phyloP scores from a whole-genome alignment of 1,140 invertebrate species.

The Conus betulinus region DNA sequence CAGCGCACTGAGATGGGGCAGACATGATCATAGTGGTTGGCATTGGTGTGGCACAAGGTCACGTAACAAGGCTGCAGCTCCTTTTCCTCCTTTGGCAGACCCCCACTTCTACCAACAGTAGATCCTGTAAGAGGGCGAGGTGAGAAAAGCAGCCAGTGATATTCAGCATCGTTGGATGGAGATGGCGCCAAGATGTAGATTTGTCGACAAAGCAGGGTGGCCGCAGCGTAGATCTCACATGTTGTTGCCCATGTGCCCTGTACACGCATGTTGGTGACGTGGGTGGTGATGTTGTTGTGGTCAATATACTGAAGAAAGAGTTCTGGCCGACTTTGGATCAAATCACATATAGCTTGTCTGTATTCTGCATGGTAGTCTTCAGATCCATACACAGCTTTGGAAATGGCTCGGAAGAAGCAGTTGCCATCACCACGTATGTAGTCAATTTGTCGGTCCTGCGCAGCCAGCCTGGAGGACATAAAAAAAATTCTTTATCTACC shows the following conservation, averaged over 20 bases:
- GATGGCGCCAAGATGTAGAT: constrained; percentile 68
- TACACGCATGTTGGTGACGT: constrained; percentile 57
- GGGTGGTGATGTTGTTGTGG: constrained; percentile 23
- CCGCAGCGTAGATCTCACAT: constrained; percentile 69
- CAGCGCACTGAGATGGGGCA: constrained; percentile 42
- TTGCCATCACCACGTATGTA: constrained; percentile 71
- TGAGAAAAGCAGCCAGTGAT: constrained; percentile 63
- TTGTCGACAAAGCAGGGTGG: constrained; percentile 62
- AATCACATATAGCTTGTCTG: constrained; percentile 62
- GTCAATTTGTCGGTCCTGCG: constrained; percentile 59
- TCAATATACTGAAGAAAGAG: constrained; percentile 68
- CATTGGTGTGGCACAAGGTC: constrained; percentile 66
- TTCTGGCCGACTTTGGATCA: constrained; percentile 57
- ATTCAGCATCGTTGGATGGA: constrained; percentile 51
- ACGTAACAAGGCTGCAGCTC: constrained; percentile 51
- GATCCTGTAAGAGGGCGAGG: background rate
- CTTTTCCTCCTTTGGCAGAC: background rate
- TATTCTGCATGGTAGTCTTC: constrained; percentile 64
- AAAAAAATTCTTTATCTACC: background rate
- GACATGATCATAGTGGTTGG: constrained; percentile 66
- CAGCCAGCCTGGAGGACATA: constrained; percentile 34
- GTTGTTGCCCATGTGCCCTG: constrained; percentile 66
- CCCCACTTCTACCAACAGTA: background rate
- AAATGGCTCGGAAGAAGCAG: constrained; percentile 70
- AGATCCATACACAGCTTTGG: constrained; percentile 66